Evolutionary conservation across 2,797 vertebrate species (phyloP).

Genomic region (Falco concolor): DNA sequence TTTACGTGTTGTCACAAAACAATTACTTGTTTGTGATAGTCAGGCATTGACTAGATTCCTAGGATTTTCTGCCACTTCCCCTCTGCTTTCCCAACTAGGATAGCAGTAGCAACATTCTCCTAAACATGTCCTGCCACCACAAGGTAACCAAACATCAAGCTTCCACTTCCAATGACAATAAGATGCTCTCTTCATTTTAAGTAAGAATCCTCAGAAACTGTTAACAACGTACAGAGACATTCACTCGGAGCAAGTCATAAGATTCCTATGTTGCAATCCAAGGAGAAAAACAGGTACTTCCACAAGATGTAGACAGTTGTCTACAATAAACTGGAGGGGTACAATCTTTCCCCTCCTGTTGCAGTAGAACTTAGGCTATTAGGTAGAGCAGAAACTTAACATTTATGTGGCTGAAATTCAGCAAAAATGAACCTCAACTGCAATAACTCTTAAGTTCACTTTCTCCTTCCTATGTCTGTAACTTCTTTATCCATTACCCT

Average conservation of each 20-base stretch:
- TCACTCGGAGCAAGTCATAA: background rate
- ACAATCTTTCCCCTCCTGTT: background rate
- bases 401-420: background rate
- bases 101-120: background rate
- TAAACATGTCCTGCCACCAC: background rate
- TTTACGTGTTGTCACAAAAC: background rate
- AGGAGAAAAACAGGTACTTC: background rate
- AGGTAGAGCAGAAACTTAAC: background rate
- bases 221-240: background rate
- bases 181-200: background rate
- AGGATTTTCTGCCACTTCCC: background rate
- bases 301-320: background rate
- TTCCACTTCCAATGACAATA: too few species aligned
- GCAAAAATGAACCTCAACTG: background rate
- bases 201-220: background rate
- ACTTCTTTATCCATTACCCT: background rate
- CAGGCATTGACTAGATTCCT: background rate
- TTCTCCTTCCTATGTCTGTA: background rate
- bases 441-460: background rate
- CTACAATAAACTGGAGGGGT: background rate
- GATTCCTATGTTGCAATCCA: background rate
- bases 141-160: background rate
- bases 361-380: background rate
- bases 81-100: background rate
- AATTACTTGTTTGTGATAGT: background rate